Percentiles rank a stretch among this genome's conserved stretches.
Conservation (phyloP, 1,140 invertebrate genomes). For the Pomacea maculata region DNA sequence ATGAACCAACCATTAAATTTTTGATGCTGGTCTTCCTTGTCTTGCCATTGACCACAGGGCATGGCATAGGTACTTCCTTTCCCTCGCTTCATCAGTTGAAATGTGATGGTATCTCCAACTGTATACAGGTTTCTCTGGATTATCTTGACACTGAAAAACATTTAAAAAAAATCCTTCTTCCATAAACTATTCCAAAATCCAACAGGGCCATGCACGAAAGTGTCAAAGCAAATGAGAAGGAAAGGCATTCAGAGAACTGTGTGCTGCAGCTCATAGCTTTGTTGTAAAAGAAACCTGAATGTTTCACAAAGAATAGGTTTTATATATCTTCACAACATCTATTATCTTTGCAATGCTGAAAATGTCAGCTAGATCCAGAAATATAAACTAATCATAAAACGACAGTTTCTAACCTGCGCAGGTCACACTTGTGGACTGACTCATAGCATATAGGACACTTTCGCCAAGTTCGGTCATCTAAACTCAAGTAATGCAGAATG, state of each 20-base stretch:
- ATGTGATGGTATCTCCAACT: slow-evolving; percentile 78
- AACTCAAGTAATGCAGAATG: slow-evolving; percentile 87
- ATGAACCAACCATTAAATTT: slow-evolving; percentile 47
- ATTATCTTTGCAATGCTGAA: neutral
- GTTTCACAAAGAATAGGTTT: neutral
- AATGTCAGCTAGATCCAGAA: neutral
- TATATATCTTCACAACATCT: neutral
- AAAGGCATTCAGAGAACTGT: neutral
- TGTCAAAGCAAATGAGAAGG: neutral
- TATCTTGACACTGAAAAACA: slow-evolving; percentile 69
- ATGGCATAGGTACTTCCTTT: slow-evolving; percentile 81
- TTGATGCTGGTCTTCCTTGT: slow-evolving; percentile 40
- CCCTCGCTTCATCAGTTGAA: slow-evolving; percentile 87
- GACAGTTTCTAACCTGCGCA: slow-evolving; percentile 76
- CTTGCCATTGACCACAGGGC: slow-evolving; percentile 68
- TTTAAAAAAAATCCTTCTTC: neutral
- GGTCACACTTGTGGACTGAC: slow-evolving; percentile 72
- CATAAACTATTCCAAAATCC: neutral
- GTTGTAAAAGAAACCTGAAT: too few relatives aligned
- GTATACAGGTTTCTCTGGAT: slow-evolving; percentile 72
- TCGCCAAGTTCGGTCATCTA: slow-evolving; percentile 73
- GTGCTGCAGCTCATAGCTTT: too few relatives aligned
- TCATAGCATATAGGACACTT: slow-evolving; percentile 64
- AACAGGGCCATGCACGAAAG: neutral
- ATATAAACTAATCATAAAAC: neutral